Percentiles rank a stretch among this genome's conserved stretches.
These are phyloP conservation scores for Sceliomorpha sp. DNA, from an alignment of 2,888 invertebrate genomes.

Conservation along the genomic window DNA sequence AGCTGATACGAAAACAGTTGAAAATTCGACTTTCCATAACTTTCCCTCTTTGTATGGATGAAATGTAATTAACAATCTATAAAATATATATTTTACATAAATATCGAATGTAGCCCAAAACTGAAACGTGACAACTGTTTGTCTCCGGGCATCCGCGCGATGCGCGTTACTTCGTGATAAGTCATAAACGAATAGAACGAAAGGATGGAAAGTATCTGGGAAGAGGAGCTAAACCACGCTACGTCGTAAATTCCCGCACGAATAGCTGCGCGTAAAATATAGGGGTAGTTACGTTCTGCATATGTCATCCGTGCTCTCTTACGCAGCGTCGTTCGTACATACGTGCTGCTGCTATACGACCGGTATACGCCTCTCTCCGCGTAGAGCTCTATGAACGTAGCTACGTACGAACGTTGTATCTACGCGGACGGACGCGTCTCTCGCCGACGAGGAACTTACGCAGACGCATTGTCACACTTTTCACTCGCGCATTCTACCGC, in stretches of 20 bases:
- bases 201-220: conserved; percentile 56
- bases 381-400: too few species aligned
- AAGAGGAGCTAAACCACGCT: conserved; percentile 61
- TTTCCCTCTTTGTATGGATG: too few species aligned
- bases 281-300: conserved; percentile 76
- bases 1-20: too few species aligned
- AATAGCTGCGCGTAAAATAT: conserved; percentile 76
- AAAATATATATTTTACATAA: too few species aligned
- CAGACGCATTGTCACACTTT: not conserved
- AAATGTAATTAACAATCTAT: too few species aligned
- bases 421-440: too few species aligned
- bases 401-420: conserved; percentile 38
- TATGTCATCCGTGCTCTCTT: conserved; percentile 76
- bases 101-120: too few species aligned
- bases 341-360: conserved; percentile 29
- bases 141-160: too few species aligned
- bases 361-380: too few species aligned
- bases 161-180: too few species aligned
- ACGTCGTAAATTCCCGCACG: conserved; percentile 74
- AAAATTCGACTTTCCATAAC: too few species aligned
- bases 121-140: too few species aligned
- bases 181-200: conserved; percentile 55
- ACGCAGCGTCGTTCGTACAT: conserved; percentile 60
- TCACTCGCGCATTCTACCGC: not conserved
- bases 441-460: conserved; percentile 4